Percentiles rank a stretch among this genome's conserved stretches.
phyloP scores from a whole-genome alignment of 2,113 vertebrate species.

The Scophthalmus maximus region DNA sequence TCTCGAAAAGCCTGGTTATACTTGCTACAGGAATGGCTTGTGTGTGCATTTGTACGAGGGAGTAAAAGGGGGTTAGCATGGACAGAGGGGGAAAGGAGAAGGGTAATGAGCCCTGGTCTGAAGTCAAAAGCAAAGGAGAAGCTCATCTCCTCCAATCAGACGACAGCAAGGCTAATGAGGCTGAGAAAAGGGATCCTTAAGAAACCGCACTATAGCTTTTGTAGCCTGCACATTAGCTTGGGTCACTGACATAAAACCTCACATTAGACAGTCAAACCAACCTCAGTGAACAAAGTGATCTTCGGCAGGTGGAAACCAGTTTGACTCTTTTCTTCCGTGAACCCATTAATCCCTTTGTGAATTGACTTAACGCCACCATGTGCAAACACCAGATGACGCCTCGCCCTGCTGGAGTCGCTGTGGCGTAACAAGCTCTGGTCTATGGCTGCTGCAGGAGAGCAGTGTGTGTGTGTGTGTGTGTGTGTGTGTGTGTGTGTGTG shows the following conservation, averaged over 20 bases:
- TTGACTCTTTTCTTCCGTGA: slow-evolving; percentile 51
- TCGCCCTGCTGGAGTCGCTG: slow-evolving; percentile 24
- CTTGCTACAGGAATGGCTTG: neutral
- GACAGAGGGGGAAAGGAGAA: slow-evolving; percentile 27
- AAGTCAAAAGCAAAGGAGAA: slow-evolving; percentile 63
- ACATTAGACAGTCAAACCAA: slow-evolving; percentile 61
- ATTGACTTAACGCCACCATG: slow-evolving; percentile 48
- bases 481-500: neutral
- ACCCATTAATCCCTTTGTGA: slow-evolving; percentile 51
- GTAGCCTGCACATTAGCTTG: slow-evolving; percentile 56
- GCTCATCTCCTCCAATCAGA: slow-evolving; percentile 75
- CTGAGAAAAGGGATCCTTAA: slow-evolving; percentile 58
- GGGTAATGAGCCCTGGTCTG: slow-evolving; percentile 65
- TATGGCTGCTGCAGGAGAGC: slow-evolving; percentile 38
- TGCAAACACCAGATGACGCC: slow-evolving; percentile 40
- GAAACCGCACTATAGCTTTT: slow-evolving; percentile 40
- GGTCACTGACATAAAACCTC: slow-evolving; percentile 63
- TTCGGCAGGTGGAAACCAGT: slow-evolving; percentile 45
- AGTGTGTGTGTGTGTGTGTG: neutral
- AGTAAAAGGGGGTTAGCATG: slow-evolving; percentile 10
- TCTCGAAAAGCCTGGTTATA: slow-evolving; percentile 21
- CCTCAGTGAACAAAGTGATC: slow-evolving; percentile 59
- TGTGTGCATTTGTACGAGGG: neutral
- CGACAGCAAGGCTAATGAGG: slow-evolving; percentile 69
- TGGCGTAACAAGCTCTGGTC: slow-evolving; percentile 20